Percentiles rank a stretch among this genome's conserved stretches.
Evolutionary conservation across 2,888 invertebrate species (phyloP).

Genomic region (Cosmia trapezina): DNA sequence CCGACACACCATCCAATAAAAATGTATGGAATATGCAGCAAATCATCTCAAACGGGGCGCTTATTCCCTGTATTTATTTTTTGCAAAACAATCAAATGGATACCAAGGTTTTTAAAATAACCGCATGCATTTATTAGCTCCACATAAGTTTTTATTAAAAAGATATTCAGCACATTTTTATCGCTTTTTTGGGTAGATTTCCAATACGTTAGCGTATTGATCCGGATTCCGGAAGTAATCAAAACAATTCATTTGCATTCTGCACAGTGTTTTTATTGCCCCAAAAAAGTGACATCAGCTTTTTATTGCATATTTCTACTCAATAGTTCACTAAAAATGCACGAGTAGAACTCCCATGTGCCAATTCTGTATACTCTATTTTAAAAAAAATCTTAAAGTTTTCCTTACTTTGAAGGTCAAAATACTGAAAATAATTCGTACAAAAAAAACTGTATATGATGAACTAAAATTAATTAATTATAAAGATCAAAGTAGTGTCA

Average conservation of each 20-base stretch:
- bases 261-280: too few species aligned
- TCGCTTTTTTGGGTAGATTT: slow-evolving; percentile 28
- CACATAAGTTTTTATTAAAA: neutral
- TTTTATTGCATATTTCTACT: too few species aligned
- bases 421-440: too few species aligned
- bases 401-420: too few species aligned
- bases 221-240: slow-evolving; percentile 60
- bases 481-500: too few species aligned
- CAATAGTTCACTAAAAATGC: too few species aligned
- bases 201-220: slow-evolving; percentile 17
- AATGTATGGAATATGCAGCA: slow-evolving; percentile 50
- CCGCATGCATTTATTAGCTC: slow-evolving; percentile 11
- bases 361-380: too few species aligned
- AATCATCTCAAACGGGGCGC: slow-evolving; percentile 53
- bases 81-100: slow-evolving; percentile 15
- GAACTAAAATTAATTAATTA: too few species aligned
- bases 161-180: slow-evolving; percentile 11
- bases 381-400: too few species aligned
- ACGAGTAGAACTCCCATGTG: too few species aligned
- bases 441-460: too few species aligned
- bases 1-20: slow-evolving; percentile 64
- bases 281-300: too few species aligned
- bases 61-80: slow-evolving; percentile 20
- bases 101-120: slow-evolving; percentile 16
- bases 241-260: slow-evolving; percentile 39